A percentile compares a stretch with the other conserved stretches of the same genome.
These are phyloP conservation scores for Nansenia antarctica DNA, from an alignment of 2,113 vertebrate species.

Conservation along the genomic window DNA sequence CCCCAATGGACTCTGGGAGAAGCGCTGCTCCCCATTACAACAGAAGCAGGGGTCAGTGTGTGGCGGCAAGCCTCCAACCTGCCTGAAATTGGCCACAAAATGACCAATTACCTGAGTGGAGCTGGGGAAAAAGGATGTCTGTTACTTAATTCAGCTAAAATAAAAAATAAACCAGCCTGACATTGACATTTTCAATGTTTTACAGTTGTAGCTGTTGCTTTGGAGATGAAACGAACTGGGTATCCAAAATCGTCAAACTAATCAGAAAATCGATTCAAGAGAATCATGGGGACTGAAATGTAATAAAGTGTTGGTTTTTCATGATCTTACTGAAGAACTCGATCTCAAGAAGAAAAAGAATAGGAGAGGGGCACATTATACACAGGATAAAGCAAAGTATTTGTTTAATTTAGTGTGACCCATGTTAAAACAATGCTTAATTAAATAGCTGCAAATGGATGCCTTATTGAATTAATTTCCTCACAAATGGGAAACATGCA, in stretches of 20 bases:
- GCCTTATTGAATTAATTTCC: constrained; percentile 90
- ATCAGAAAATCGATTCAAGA: constrained; percentile 46
- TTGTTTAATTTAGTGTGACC: constrained; percentile 46
- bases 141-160: constrained; percentile 77
- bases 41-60: constrained; percentile 77
- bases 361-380: neutral
- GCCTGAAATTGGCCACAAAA: constrained; percentile 79
- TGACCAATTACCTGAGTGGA: constrained; percentile 78
- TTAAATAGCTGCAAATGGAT: constrained; percentile 71
- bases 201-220: constrained; percentile 41
- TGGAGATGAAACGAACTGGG: constrained; percentile 33
- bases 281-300: constrained; percentile 26
- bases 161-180: constrained; percentile 70
- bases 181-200: constrained; percentile 41
- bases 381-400: constrained; percentile 24
- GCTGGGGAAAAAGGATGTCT: constrained; percentile 66
- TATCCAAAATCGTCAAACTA: constrained; percentile 47
- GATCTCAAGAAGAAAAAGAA: constrained; percentile 10
- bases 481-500: constrained; percentile 81
- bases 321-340: constrained; percentile 38
- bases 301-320: constrained; percentile 30
- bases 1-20: constrained; percentile 61
- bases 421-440: constrained; percentile 67
- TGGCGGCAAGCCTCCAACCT: constrained; percentile 73
- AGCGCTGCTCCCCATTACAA: constrained; percentile 73